Evolutionary conservation across 2,797 vertebrate genomes (phyloP).

Genomic region (Gambelia wislizenii): DNA sequence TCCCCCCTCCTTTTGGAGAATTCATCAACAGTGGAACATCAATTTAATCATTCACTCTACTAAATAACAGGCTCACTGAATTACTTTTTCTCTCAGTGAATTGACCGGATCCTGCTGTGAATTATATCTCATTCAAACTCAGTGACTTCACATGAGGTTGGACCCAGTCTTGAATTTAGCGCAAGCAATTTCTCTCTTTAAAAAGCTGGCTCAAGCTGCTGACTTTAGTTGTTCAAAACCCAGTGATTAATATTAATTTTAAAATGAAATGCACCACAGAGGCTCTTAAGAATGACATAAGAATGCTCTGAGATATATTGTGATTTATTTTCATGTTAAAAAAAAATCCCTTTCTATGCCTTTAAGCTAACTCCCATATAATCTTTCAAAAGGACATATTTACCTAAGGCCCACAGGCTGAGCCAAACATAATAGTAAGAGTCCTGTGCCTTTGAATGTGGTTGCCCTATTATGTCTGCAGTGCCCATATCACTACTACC

Average conservation of each 20-base stretch:
- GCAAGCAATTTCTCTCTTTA: background rate
- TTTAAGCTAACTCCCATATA: constrained; percentile 26
- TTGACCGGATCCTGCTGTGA: background rate
- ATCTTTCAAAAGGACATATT: constrained; percentile 12
- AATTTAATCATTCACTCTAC: constrained; percentile 19
- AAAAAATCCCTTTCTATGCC: constrained; percentile 10
- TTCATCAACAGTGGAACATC: constrained; percentile 44
- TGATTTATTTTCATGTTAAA: constrained; percentile 15
- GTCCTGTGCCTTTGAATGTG: background rate
- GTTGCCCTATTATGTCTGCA: background rate
- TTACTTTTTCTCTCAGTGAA: constrained; percentile 19
- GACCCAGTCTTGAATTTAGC: background rate
- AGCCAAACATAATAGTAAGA: background rate
- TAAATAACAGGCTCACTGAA: constrained; percentile 20
- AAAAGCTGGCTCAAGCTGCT: background rate
- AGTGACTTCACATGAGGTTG: accelerated
- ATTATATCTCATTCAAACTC: background rate
- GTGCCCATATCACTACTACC: background rate
- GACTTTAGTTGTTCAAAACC: constrained; percentile 27
- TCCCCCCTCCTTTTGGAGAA: constrained; percentile 48
- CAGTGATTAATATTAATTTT: background rate
- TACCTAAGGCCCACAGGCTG: background rate
- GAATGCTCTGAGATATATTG: background rate
- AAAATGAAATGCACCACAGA: background rate
- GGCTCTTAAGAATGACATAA: background rate